These are phyloP conservation scores for Oplegnathus fasciatus DNA, from an alignment of 2,113 vertebrate genomes.

Conservation along the genomic window DNA sequence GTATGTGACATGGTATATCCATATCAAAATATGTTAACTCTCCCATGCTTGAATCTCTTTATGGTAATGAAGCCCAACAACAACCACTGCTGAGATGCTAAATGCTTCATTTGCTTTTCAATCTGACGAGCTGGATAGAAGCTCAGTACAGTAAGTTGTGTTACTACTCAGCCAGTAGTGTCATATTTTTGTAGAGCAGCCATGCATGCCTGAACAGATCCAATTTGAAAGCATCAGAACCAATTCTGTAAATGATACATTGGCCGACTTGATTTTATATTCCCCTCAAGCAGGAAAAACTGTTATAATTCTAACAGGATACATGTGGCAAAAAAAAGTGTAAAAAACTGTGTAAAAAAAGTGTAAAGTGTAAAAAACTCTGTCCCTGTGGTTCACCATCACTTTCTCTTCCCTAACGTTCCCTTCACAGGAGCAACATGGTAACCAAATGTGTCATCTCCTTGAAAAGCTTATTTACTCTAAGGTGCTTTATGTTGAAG, in stretches of 20 bases:
- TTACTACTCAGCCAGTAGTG: not conserved
- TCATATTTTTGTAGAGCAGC: no score
- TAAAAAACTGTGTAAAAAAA: slow-evolving; percentile 28
- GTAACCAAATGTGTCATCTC: slow-evolving; percentile 4
- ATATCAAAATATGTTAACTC: not conserved
- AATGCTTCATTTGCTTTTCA: not conserved
- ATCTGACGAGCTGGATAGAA: not conserved
- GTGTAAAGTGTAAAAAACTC: no score
- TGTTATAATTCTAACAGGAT: not conserved
- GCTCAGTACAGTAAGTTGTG: not conserved
- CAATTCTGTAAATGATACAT: slow-evolving; percentile 10
- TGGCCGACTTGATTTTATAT: not conserved
- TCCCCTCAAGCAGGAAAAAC: slow-evolving; percentile 5
- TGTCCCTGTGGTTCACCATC: not conserved
- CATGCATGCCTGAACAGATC: not conserved
- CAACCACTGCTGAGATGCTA: not conserved
- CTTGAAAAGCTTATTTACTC: not conserved
- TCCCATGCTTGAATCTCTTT: not conserved
- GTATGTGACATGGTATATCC: not conserved
- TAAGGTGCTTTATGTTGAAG: not conserved
- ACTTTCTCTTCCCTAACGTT: not conserved
- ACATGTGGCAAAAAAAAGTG: not conserved
- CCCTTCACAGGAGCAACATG: not conserved
- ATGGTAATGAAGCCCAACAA: not conserved
- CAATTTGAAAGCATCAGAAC: not conserved